Conservation (phyloP, 1,140 invertebrate genomes). For the Apis dorsata region DNA sequence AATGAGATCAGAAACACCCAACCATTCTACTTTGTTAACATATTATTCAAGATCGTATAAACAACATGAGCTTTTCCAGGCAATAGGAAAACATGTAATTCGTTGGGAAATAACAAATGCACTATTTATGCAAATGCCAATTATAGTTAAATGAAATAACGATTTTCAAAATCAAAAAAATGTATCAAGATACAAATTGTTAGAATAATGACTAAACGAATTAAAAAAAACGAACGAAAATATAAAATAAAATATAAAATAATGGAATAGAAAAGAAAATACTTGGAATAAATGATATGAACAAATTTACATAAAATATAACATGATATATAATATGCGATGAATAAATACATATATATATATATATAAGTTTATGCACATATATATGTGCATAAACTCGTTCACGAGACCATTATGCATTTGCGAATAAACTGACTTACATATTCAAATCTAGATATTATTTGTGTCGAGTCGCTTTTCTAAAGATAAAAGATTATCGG, state of each 20-base stretch:
- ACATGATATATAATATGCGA: not conserved
- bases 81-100: not conserved
- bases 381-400: not conserved
- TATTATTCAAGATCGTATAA: not conserved
- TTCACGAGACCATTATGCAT: not conserved
- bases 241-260: no score
- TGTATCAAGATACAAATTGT: not conserved
- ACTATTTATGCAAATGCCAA: not conserved
- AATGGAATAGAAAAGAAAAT: not conserved
- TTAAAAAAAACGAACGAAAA: not conserved
- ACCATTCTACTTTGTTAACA: not conserved
- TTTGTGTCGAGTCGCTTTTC: not conserved
- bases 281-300: not conserved
- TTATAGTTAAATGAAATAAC: not conserved
- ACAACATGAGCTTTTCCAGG: not conserved
- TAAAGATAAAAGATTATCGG: not conserved
- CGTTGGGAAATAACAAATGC: not conserved
- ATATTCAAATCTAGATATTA: not conserved
- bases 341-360: not conserved
- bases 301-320: not conserved
- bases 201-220: not conserved
- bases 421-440: not conserved
- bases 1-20: not conserved
- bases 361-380: no score
- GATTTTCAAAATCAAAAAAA: not conserved